Evolutionary conservation across 2,797 vertebrate species (phyloP).

Genomic region (Poeciliopsis paucimaculata): DNA sequence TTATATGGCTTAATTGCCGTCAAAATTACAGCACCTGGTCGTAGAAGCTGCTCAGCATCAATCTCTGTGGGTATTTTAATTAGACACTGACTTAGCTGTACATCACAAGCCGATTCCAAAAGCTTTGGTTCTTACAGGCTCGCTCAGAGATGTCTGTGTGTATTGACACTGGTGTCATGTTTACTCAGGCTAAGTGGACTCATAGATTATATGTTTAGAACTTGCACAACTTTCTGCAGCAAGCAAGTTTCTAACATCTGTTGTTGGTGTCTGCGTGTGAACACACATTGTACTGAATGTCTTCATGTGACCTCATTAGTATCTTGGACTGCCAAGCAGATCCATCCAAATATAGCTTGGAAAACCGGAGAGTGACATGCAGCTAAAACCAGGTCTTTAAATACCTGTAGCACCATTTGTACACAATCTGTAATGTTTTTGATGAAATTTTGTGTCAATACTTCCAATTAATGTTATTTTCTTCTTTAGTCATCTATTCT

Average conservation of each 20-base stretch:
- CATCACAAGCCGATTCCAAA: constrained; percentile 1
- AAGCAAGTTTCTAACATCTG: constrained; percentile 9
- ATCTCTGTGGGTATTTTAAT: constrained; percentile 23
- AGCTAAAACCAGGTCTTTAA: constrained; percentile 11
- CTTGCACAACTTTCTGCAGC: constrained; percentile 39
- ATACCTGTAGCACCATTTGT: background rate
- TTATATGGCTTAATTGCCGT: constrained; percentile 20
- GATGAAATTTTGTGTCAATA: background rate
- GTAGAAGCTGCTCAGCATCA: constrained; percentile 23
- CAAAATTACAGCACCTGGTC: constrained; percentile 14
- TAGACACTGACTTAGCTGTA: background rate
- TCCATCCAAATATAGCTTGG: constrained; percentile 50
- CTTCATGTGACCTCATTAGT: constrained; percentile 46
- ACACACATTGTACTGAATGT: background rate
- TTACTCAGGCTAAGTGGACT: constrained; percentile 50
- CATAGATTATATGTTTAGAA: constrained; percentile 35
- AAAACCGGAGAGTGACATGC: constrained; percentile 17
- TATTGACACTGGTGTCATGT: constrained; percentile 43
- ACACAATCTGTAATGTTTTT: background rate
- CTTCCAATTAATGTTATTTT: background rate
- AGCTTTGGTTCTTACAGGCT: constrained; percentile 13
- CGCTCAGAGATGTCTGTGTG: constrained; percentile 1
- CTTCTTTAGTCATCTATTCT: background rate
- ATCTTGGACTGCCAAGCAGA: constrained; percentile 49
- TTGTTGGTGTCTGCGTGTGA: constrained; percentile 12